Evolutionary conservation across 2,797 vertebrate genomes (phyloP).

Genomic region (Pagetopsis macropterus): DNA sequence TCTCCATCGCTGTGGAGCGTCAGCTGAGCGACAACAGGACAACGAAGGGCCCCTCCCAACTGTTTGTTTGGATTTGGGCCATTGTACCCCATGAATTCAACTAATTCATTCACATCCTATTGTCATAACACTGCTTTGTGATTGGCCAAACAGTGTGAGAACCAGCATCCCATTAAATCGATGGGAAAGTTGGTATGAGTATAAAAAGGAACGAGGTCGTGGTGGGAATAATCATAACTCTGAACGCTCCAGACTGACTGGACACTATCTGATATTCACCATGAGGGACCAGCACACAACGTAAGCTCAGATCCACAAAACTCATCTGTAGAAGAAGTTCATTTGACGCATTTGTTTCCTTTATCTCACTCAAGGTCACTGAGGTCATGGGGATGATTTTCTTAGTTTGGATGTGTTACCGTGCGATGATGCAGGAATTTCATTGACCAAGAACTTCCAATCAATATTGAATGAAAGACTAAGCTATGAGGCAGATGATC

Average conservation of each 20-base stretch:
- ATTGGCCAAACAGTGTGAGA: constrained; percentile 83
- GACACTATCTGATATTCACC: constrained; percentile 34
- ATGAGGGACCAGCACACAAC: constrained; percentile 80
- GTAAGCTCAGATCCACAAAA: constrained; percentile 62
- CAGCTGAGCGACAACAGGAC: constrained; percentile 54
- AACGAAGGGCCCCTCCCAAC: constrained; percentile 71
- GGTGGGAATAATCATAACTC: constrained; percentile 48
- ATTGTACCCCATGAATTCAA: constrained; percentile 71
- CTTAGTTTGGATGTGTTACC: not conserved
- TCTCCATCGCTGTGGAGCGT: constrained; percentile 43
- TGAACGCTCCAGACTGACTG: constrained; percentile 24
- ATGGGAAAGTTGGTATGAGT: constrained; percentile 63
- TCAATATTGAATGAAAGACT: not conserved
- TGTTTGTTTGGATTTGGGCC: constrained; percentile 72
- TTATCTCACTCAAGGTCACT: not conserved
- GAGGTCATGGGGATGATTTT: not conserved
- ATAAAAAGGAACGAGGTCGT: constrained; percentile 60
- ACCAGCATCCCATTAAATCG: constrained; percentile 70
- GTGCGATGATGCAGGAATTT: not conserved
- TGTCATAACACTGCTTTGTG: constrained; percentile 68
- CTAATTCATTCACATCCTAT: constrained; percentile 76
- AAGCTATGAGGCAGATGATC: not conserved
- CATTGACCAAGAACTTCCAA: not conserved
- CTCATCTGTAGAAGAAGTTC: not conserved
- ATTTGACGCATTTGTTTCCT: not conserved